phyloP scores from a whole-genome alignment of 2,113 vertebrate species.

The Peucedramus taeniatus region DNA sequence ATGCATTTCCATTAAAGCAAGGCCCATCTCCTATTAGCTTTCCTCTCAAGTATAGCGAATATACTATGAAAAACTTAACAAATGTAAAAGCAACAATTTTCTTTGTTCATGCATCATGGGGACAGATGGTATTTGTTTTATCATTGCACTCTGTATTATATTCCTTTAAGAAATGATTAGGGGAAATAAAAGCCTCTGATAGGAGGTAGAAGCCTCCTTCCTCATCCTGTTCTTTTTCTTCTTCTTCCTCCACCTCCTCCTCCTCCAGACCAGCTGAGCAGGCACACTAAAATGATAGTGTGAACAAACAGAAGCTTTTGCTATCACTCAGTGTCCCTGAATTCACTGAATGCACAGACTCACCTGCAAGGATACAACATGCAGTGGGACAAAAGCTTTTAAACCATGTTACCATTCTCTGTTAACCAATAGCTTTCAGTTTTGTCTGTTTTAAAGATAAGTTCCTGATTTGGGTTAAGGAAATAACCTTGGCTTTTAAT shows the following conservation, averaged over 20 bases:
- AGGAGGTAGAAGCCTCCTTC: not conserved
- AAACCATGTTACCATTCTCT: not conserved
- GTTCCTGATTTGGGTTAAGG: not conserved
- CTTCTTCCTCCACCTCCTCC: not conserved
- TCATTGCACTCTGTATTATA: not conserved
- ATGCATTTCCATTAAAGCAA: not conserved
- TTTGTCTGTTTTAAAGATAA: not conserved
- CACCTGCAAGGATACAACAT: not conserved
- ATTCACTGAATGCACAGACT: not conserved
- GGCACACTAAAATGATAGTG: not conserved
- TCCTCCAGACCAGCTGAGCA: not conserved
- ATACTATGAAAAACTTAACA: not conserved
- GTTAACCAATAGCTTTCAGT: not conserved
- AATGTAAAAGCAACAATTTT: not conserved
- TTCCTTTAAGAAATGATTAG: not conserved
- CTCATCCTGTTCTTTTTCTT: not conserved
- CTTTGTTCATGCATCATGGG: not conserved
- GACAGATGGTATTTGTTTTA: not conserved
- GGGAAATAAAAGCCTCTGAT: not conserved
- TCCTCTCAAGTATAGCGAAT: not conserved
- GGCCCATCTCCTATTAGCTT: not conserved
- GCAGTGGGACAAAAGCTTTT: not conserved
- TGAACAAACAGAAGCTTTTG: not conserved
- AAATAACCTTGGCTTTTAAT: not conserved
- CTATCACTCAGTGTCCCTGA: not conserved